Evolutionary conservation across 2,113 vertebrate genomes (phyloP).

Genomic region (Nannospalax galili): DNA sequence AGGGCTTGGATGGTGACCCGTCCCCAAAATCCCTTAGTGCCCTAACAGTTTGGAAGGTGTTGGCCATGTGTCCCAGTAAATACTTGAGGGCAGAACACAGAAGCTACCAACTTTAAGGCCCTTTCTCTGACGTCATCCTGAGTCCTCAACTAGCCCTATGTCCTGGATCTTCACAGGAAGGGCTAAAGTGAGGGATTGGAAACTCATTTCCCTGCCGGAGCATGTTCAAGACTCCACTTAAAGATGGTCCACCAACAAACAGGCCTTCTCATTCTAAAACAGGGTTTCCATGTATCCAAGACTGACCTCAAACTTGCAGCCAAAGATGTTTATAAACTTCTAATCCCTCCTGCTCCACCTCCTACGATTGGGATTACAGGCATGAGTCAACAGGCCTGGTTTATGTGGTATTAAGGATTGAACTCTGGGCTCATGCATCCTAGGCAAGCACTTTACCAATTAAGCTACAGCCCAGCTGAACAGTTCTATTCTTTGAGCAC

Average conservation of each 20-base stretch:
- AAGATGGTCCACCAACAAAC: background rate
- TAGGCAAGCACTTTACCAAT: background rate
- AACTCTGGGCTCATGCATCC: background rate
- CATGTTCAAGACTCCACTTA: rapidly evolving
- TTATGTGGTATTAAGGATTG: background rate
- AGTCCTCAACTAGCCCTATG: rapidly evolving
- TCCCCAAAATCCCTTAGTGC: background rate
- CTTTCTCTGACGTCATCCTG: background rate
- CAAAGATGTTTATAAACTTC: background rate
- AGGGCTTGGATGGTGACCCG: background rate
- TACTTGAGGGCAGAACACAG: background rate
- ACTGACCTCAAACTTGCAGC: background rate
- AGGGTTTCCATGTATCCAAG: background rate
- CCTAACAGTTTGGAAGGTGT: background rate
- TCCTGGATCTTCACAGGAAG: background rate
- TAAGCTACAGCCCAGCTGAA: background rate
- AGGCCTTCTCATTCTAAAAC: background rate
- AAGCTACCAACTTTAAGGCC: background rate
- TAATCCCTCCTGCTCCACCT: background rate
- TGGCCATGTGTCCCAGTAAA: background rate
- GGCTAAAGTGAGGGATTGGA: no score
- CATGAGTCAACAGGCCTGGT: background rate
- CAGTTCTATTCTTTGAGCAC: background rate
- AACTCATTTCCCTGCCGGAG: background rate
- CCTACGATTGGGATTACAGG: background rate